phyloP scores from a whole-genome alignment of 2,113 vertebrate genomes.

The Pangasianodon gigas region DNA sequence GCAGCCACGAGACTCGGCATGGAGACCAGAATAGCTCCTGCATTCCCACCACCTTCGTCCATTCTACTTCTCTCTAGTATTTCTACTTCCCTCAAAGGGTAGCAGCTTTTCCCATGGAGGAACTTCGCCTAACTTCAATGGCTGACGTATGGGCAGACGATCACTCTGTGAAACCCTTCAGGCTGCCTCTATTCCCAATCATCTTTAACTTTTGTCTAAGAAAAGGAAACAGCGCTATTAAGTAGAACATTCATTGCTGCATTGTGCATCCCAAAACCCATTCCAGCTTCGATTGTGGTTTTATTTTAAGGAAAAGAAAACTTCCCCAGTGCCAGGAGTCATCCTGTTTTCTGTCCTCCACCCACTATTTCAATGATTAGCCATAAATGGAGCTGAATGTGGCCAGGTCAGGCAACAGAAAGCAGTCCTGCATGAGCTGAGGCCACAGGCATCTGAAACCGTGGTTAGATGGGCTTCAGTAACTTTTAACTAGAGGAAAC shows the following conservation, averaged over 20 bases:
- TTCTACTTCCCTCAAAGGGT: not conserved
- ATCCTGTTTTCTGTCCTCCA: constrained; percentile 28
- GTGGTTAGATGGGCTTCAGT: constrained; percentile 23
- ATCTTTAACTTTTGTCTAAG: constrained; percentile 17
- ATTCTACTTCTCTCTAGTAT: not conserved
- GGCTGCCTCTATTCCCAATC: not conserved
- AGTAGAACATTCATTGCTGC: not conserved
- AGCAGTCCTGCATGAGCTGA: constrained; percentile 22
- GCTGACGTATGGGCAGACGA: not conserved
- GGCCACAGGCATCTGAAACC: constrained; percentile 22
- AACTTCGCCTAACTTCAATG: not conserved
- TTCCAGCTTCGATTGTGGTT: constrained; percentile 17
- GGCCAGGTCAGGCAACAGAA: constrained; percentile 27
- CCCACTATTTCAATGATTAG: constrained; percentile 39
- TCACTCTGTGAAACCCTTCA: not conserved
- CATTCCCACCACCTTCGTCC: constrained; percentile 10
- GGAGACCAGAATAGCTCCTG: constrained; percentile 30
- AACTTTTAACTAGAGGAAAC: constrained; percentile 6
- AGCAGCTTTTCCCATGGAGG: not conserved
- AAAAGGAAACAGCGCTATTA: constrained; percentile 26
- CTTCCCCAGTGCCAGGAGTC: constrained; percentile 33
- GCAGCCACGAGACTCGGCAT: not conserved
- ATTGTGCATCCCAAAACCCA: constrained; percentile 31
- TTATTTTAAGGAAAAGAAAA: constrained; percentile 57
- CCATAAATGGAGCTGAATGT: constrained; percentile 57